phyloP scores from a whole-genome alignment of 2,113 vertebrate genomes.

The Sander vitreus region DNA sequence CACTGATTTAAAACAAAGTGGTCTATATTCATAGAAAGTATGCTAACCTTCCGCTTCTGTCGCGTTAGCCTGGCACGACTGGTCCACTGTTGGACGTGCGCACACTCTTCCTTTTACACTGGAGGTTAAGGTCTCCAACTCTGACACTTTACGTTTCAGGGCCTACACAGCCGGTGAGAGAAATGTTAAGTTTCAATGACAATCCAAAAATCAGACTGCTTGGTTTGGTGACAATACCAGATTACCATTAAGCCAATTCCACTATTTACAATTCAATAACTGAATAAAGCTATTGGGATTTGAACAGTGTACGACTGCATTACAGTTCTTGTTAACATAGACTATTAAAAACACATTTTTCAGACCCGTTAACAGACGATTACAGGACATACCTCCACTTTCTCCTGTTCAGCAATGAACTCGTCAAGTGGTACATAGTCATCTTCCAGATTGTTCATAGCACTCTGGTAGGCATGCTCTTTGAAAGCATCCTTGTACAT shows the following conservation, averaged over 20 bases:
- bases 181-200: background rate
- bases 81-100: slow-evolving; percentile 17
- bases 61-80: slow-evolving; percentile 58
- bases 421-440: slow-evolving; percentile 89
- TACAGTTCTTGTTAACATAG: background rate
- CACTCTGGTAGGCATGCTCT: slow-evolving; percentile 89
- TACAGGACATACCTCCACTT: slow-evolving; percentile 83
- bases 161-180: slow-evolving; percentile 46
- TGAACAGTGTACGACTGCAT: background rate
- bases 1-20: background rate
- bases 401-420: slow-evolving; percentile 87
- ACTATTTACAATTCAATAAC: background rate
- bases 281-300: background rate
- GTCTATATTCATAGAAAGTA: too few species aligned
- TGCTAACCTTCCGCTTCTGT: slow-evolving; percentile 44
- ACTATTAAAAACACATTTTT: background rate
- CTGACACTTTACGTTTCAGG: slow-evolving; percentile 71
- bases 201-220: background rate
- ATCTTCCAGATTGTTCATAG: slow-evolving; percentile 89
- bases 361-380: background rate
- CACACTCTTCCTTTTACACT: background rate
- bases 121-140: slow-evolving; percentile 61
- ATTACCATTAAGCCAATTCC: background rate
- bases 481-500: slow-evolving; percentile 94
- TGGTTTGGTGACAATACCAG: background rate